These are phyloP conservation scores for Oxycera nigricornis DNA, from an alignment of 2,888 invertebrate species.

Conservation along the genomic window DNA sequence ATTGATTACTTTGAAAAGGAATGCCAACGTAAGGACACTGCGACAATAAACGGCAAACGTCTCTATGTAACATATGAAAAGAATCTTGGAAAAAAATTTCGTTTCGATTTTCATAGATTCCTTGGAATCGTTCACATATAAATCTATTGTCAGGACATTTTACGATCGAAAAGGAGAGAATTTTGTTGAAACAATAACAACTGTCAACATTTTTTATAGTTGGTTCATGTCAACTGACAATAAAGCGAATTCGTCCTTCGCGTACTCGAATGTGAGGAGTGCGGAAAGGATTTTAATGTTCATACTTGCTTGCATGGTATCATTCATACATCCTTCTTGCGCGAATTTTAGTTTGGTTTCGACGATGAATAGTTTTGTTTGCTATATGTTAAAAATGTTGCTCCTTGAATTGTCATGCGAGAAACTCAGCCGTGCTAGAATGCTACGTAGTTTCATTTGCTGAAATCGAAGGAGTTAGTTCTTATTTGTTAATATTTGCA, in stretches of 20 bases:
- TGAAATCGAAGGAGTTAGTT: too few relatives aligned
- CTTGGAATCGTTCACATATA: not conserved
- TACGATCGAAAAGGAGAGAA: conserved; percentile 21
- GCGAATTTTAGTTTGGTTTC: not conserved
- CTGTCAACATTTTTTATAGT: conserved; percentile 38
- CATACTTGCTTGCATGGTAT: conserved; percentile 2
- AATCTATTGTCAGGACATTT: not conserved
- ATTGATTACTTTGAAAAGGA: not conserved
- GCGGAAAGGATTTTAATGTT: not conserved
- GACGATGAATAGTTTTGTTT: not conserved
- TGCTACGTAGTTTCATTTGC: too few relatives aligned
- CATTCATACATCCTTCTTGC: not conserved
- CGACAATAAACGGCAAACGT: not conserved
- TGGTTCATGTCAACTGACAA: conserved; percentile 33
- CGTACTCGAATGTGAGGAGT: not conserved
- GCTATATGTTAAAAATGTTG: not conserved
- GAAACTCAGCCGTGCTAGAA: too few relatives aligned
- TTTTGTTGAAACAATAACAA: conserved; percentile 35
- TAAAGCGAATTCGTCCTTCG: conserved; percentile 33
- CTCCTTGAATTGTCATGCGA: not conserved
- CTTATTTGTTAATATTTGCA: too few relatives aligned
- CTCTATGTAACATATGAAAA: not conserved
- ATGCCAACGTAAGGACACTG: not conserved
- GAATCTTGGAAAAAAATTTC: not conserved
- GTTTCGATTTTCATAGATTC: not conserved